Evolutionary conservation across 2,888 invertebrate species (phyloP).

Genomic region (Melanostoma mellinum): DNA sequence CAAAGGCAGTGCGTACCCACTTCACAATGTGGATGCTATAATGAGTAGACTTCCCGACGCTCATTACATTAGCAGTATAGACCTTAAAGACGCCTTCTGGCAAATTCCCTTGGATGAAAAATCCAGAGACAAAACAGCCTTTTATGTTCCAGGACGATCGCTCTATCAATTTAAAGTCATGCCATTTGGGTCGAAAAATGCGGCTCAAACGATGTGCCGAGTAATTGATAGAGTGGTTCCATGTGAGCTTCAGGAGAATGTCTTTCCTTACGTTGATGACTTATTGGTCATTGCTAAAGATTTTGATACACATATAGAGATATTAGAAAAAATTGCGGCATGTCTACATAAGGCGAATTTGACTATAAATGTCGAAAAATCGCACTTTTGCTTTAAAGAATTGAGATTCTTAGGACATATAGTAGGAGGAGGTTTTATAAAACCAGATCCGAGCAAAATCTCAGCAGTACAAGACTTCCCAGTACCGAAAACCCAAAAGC

Average conservation of each 20-base stretch:
- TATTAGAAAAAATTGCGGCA: neutral
- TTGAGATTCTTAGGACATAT: constrained; percentile 47
- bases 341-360: neutral
- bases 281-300: neutral
- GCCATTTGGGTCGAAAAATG: constrained; percentile 70
- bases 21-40: constrained; percentile 66
- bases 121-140: constrained; percentile 69
- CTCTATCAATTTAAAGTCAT: constrained; percentile 71
- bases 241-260: constrained; percentile 13
- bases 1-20: constrained; percentile 31
- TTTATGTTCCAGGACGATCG: constrained; percentile 73
- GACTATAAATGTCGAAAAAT: constrained; percentile 49
- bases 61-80: neutral
- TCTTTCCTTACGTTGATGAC: neutral
- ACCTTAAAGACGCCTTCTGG: too few species aligned
- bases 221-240: neutral
- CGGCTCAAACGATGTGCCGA: constrained; percentile 60
- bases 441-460: constrained; percentile 41
- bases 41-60: constrained; percentile 74
- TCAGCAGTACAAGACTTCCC: constrained; percentile 40
- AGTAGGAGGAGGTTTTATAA: constrained; percentile 36
- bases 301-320: neutral
- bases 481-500: constrained; percentile 46
- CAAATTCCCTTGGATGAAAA: too few species aligned
- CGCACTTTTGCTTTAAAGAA: constrained; percentile 36